Conservation (phyloP, 2,888 invertebrate genomes). For the Malthinus flaveolus region DNA sequence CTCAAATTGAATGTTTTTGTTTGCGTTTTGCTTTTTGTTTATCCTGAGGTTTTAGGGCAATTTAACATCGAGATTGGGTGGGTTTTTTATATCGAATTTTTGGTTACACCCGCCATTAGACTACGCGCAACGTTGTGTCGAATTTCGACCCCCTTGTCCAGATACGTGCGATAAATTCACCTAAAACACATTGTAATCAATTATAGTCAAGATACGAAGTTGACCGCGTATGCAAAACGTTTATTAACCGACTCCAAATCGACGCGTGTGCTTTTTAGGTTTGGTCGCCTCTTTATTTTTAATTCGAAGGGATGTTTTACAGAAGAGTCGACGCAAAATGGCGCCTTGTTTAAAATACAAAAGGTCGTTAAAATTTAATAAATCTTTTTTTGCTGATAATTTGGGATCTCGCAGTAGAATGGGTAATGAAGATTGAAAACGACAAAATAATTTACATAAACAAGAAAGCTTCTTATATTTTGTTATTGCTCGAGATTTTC, state of each 20-base stretch:
- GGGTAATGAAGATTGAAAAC: background rate
- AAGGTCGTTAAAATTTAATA: no score
- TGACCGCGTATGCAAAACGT: slow-evolving; percentile 23
- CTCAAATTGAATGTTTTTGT: slow-evolving; percentile 21
- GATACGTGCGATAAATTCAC: slow-evolving; percentile 6
- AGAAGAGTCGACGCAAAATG: no score
- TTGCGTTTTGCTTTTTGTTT: slow-evolving; percentile 23
- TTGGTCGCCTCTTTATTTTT: slow-evolving; percentile 21
- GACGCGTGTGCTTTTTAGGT: slow-evolving; percentile 22
- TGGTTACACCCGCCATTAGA: slow-evolving; percentile 1
- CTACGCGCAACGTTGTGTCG: background rate
- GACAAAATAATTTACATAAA: slow-evolving; percentile 3
- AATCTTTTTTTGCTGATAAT: no score
- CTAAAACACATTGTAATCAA: slow-evolving; percentile 19
- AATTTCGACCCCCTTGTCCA: background rate
- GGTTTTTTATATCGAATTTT: slow-evolving; percentile 7
- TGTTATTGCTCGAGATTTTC: background rate
- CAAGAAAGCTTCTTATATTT: slow-evolving; percentile 1
- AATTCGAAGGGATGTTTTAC: slow-evolving; percentile 20
- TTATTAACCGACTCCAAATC: slow-evolving; percentile 25
- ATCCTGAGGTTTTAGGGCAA: slow-evolving; percentile 17
- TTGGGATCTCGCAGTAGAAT: no score
- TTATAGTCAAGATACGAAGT: slow-evolving; percentile 28
- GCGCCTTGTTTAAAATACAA: no score
- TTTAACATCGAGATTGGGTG: slow-evolving; percentile 10